Evolutionary conservation across 2,797 vertebrate genomes (phyloP).

Genomic region (Chloroceryle amazona): DNA sequence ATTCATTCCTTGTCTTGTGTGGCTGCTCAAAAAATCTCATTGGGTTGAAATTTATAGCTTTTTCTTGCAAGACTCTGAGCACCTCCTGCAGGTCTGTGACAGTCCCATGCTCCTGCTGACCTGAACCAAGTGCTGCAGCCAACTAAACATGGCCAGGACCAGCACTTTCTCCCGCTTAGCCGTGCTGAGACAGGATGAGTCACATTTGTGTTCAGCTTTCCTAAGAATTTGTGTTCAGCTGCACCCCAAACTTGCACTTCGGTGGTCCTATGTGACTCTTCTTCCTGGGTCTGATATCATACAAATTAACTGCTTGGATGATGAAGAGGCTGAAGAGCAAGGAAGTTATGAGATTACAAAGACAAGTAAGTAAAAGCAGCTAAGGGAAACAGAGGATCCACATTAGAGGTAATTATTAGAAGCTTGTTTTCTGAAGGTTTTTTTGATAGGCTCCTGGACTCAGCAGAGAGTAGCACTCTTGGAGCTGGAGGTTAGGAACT

Average conservation of each 20-base stretch:
- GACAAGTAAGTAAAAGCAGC: neutral
- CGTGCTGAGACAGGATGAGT: neutral
- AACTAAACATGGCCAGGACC: neutral
- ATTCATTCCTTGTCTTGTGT: slow-evolving; percentile 66
- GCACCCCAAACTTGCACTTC: neutral
- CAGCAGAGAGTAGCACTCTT: no score
- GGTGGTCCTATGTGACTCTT: neutral
- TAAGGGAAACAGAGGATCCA: neutral
- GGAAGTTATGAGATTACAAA: neutral
- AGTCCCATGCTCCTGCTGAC: neutral
- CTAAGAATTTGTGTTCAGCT: neutral
- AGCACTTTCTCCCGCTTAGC: neutral
- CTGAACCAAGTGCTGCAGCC: neutral
- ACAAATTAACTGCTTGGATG: neutral
- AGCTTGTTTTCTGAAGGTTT: neutral
- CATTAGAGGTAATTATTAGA: neutral
- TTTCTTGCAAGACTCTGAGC: neutral
- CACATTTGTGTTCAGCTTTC: neutral
- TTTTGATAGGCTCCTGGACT: neutral
- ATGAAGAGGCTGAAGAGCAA: neutral
- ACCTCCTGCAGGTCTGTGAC: slow-evolving; percentile 35
- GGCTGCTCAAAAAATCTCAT: slow-evolving; percentile 53
- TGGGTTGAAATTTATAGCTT: slow-evolving; percentile 54
- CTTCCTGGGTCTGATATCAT: neutral
- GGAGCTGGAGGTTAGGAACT: neutral